Percentiles rank a stretch among this genome's conserved stretches.
These are phyloP conservation scores for Platyrinchus mystaceus DNA, from an alignment of 2,797 vertebrate genomes.

Conservation along the genomic window DNA sequence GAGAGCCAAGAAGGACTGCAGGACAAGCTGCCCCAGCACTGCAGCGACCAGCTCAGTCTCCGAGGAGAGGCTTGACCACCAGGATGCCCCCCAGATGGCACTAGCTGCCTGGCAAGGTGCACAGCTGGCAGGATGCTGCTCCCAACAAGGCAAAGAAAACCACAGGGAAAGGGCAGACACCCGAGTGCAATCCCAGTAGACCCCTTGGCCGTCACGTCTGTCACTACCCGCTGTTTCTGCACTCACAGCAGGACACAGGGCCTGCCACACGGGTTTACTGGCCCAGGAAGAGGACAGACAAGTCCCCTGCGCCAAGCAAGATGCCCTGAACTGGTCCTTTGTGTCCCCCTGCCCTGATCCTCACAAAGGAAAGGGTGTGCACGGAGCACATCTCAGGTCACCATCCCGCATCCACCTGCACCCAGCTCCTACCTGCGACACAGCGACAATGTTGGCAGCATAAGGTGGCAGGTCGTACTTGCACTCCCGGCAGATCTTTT, in stretches of 20 bases:
- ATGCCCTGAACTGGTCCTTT: not conserved
- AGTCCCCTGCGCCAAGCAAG: not conserved
- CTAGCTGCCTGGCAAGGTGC: not conserved
- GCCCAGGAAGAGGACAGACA: not conserved
- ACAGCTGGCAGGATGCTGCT: not conserved
- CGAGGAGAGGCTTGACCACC: not conserved
- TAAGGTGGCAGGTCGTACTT: conserved; percentile 96
- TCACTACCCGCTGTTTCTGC: not conserved
- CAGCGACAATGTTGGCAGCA: conserved; percentile 95
- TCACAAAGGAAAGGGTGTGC: not conserved
- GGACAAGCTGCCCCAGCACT: not conserved
- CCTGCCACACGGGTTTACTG: not conserved
- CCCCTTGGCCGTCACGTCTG: fast-evolving
- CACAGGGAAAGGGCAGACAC: fast-evolving
- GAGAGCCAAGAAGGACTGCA: conserved; percentile 10
- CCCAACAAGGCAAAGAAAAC: not conserved
- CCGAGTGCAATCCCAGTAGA: not conserved
- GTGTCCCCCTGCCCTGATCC: not conserved
- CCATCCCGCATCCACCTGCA: fast-evolving
- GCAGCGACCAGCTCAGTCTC: not conserved
- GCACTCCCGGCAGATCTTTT: conserved; percentile 98
- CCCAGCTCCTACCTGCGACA: conserved; percentile 87
- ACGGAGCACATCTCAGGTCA: not conserved
- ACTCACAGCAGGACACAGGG: not conserved
- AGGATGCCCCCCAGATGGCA: not conserved